These are phyloP conservation scores for Caenorhabditis plicata DNA, from an alignment of 2,888 invertebrate genomes.

Conservation along the genomic window DNA sequence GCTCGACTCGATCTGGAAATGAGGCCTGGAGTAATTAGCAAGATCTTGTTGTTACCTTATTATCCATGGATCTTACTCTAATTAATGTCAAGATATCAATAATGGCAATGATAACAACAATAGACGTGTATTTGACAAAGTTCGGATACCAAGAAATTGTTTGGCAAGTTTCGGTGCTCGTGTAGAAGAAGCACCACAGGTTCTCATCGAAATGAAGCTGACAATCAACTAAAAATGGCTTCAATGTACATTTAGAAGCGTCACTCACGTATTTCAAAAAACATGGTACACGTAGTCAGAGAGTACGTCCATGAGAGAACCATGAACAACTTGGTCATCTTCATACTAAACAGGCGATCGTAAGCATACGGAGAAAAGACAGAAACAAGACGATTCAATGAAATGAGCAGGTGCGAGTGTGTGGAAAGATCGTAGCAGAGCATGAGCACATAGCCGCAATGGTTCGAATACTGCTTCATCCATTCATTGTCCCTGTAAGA, in stretches of 20 bases:
- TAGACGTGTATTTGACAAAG: conserved; percentile 37
- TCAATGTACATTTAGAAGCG: background rate
- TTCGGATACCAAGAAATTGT: conserved; percentile 41
- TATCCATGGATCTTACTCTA: conserved; percentile 24
- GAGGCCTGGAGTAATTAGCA: too few species aligned
- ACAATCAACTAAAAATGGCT: conserved; percentile 33
- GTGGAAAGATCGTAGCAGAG: conserved; percentile 39
- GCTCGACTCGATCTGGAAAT: too few species aligned
- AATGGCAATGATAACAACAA: conserved; percentile 32
- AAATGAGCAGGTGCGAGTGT: conserved; percentile 37
- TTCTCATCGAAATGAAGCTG: conserved; percentile 25
- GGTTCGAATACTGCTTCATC: conserved; percentile 18
- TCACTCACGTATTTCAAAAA: too few species aligned
- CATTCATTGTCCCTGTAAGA: conserved; percentile 22
- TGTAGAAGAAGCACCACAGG: conserved; percentile 36
- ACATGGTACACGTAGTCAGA: too few species aligned
- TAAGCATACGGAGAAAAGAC: conserved; percentile 27
- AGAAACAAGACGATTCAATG: conserved; percentile 34
- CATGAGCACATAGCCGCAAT: conserved; percentile 28
- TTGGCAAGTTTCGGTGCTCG: conserved; percentile 21
- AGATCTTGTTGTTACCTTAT: too few species aligned
- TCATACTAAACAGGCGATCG: conserved; percentile 23
- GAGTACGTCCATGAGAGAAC: too few species aligned
- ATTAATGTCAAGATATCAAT: conserved; percentile 34
- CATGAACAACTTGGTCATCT: too few species aligned